Conservation (phyloP, 2,888 invertebrate species). For the Netelia melanura region DNA sequence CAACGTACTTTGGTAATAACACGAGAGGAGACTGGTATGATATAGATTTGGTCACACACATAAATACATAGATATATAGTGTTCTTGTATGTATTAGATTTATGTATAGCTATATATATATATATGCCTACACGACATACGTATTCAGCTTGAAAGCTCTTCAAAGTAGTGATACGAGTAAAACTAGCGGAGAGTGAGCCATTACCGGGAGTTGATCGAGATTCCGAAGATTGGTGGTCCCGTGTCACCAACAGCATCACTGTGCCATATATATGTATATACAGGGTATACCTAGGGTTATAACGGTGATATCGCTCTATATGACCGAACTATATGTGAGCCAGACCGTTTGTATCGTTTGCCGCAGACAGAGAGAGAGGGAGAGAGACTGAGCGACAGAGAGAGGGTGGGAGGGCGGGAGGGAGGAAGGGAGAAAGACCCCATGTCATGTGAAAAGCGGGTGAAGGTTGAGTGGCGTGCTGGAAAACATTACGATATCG, state of each 20-base stretch:
- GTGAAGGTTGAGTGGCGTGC: constrained; percentile 30
- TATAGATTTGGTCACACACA: not conserved
- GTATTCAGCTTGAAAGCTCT: not conserved
- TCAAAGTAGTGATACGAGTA: not conserved
- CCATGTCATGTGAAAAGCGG: constrained; percentile 9
- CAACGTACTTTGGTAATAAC: constrained; percentile 12
- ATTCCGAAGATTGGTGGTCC: constrained; percentile 58
- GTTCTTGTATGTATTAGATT: not conserved
- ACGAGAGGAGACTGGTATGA: constrained; percentile 23
- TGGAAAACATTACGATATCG: constrained; percentile 52
- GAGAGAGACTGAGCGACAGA: no score
- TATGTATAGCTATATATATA: not conserved
- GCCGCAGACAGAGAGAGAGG: constrained; percentile 5
- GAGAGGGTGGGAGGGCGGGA: no score
- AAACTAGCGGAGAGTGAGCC: constrained; percentile 5
- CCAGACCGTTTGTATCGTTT: constrained; percentile 54
- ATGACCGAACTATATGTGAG: constrained; percentile 5
- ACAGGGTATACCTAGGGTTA: constrained; percentile 11
- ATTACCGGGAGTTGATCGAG: constrained; percentile 47
- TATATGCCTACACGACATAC: constrained; percentile 6
- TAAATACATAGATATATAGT: not conserved
- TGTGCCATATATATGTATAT: constrained; percentile 4
- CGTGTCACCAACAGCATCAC: constrained; percentile 56
- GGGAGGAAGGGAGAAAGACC: not conserved
- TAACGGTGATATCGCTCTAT: constrained; percentile 47